Evolutionary conservation across 2,797 vertebrate species (phyloP).

Genomic region (Onychomys leucogaster): DNA sequence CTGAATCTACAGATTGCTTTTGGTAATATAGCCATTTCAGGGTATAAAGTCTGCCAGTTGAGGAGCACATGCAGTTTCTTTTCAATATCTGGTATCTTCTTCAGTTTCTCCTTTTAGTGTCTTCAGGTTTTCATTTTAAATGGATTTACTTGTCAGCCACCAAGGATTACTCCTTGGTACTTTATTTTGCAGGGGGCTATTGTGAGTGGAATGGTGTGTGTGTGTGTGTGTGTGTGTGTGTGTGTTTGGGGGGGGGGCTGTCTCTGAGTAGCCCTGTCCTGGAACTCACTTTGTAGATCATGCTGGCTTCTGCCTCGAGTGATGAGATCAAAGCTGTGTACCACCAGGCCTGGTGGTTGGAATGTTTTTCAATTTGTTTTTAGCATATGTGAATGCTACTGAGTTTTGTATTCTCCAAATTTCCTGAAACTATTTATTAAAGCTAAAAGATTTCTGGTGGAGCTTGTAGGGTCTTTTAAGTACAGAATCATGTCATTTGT

Average conservation of each 20-base stretch:
- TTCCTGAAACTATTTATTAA: not conserved
- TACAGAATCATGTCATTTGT: not conserved
- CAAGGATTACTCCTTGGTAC: not conserved
- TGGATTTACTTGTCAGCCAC: not conserved
- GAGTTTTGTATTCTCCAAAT: not conserved
- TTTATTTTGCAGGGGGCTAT: not conserved
- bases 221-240: not conserved
- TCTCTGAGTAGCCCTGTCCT: not conserved
- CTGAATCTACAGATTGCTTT: not conserved
- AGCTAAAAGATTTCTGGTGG: not conserved
- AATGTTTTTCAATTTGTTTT: not conserved
- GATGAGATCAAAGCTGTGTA: not conserved
- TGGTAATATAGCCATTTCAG: not conserved
- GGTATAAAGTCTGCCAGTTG: not conserved
- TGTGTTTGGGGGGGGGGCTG: too few species aligned
- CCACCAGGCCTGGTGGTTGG: not conserved
- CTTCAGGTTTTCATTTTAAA: not conserved
- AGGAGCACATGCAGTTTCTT: not conserved
- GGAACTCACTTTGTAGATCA: not conserved
- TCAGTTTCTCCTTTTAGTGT: not conserved
- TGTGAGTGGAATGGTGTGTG: not conserved
- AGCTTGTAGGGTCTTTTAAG: not conserved
- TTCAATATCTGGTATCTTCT: not conserved
- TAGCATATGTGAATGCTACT: not conserved
- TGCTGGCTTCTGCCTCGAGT: not conserved